Conservation (phyloP, 1,140 invertebrate species). For the Aphaenogaster ashmeadi region DNA sequence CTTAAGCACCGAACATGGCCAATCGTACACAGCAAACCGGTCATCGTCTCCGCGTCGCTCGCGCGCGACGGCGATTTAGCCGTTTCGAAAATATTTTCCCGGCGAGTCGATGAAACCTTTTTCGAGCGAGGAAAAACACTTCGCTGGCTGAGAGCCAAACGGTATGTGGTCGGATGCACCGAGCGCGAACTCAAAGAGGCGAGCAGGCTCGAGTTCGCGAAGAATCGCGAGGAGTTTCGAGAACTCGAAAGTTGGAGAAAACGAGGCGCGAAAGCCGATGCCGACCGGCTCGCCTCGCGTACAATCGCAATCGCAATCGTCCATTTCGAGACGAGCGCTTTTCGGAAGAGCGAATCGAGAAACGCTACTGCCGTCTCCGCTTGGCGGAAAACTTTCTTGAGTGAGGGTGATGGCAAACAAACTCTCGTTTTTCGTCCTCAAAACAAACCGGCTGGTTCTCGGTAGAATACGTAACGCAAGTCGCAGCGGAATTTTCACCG, state of each 20-base stretch:
- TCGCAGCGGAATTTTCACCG: not conserved
- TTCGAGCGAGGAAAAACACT: conserved; percentile 54
- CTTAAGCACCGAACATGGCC: conserved; percentile 39
- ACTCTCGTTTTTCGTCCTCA: conserved; percentile 61
- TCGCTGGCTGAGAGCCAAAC: conserved; percentile 56
- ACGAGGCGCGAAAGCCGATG: conserved; percentile 64
- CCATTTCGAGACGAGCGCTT: conserved; percentile 14
- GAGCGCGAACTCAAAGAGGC: not conserved
- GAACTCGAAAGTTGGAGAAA: conserved; percentile 58
- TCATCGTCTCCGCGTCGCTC: not conserved
- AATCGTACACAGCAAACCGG: conserved; percentile 43
- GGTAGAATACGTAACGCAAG: conserved; percentile 47
- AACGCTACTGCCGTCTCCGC: conserved; percentile 18
- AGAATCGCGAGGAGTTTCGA: conserved; percentile 56
- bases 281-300: conserved; percentile 63
- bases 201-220: conserved; percentile 26
- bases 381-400: conserved; percentile 52
- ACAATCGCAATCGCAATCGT: conserved; percentile 67
- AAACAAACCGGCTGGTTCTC: conserved; percentile 49
- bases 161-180: conserved; percentile 37
- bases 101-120: conserved; percentile 38
- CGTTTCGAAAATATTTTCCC: conserved; percentile 62
- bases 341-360: conserved; percentile 60
- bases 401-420: conserved; percentile 69
- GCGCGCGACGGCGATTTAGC: not conserved